A percentile compares a stretch with the other conserved stretches of the same genome.
Conservation (phyloP, 2,113 vertebrate species). For the Terrapene triunguis region DNA sequence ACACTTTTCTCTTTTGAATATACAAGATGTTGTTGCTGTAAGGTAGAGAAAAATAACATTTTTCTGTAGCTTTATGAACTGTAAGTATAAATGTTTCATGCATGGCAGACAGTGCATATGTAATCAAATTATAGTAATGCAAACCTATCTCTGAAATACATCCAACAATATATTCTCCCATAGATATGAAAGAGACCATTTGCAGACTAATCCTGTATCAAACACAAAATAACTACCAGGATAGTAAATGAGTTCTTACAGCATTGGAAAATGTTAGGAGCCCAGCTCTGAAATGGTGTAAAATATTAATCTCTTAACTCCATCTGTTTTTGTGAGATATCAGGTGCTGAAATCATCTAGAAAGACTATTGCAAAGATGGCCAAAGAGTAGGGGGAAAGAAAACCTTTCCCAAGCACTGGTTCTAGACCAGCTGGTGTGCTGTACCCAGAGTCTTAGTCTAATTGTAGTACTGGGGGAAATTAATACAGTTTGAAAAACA, state of each 20-base stretch:
- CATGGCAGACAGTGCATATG: conserved; percentile 35
- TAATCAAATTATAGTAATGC: conserved; percentile 42
- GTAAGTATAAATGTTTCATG: neutral
- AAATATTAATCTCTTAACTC: conserved; percentile 66
- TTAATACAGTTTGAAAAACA: conserved; percentile 38
- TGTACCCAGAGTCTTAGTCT: neutral
- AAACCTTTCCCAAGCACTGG: neutral
- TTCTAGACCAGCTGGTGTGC: conserved; percentile 36
- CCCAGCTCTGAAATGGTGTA: conserved; percentile 61
- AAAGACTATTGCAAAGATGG: conserved; percentile 47
- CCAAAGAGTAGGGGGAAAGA: conserved; percentile 16
- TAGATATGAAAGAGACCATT: conserved; percentile 50
- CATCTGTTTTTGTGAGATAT: conserved; percentile 36
- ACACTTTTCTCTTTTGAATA: neutral
- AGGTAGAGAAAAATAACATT: neutral
- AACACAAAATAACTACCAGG: conserved; percentile 49
- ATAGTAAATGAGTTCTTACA: conserved; percentile 65
- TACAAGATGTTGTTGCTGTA: neutral
- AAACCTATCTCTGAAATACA: neutral
- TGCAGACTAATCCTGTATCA: conserved; percentile 55
- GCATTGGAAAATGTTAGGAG: conserved; percentile 59
- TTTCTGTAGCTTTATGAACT: conserved; percentile 11
- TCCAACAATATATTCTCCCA: neutral
- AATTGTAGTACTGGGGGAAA: conserved; percentile 33
- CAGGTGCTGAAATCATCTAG: conserved; percentile 40